A percentile compares a stretch with the other conserved stretches of the same genome.
Conservation (phyloP, 1,140 invertebrate genomes). For the Tribolium madens region DNA sequence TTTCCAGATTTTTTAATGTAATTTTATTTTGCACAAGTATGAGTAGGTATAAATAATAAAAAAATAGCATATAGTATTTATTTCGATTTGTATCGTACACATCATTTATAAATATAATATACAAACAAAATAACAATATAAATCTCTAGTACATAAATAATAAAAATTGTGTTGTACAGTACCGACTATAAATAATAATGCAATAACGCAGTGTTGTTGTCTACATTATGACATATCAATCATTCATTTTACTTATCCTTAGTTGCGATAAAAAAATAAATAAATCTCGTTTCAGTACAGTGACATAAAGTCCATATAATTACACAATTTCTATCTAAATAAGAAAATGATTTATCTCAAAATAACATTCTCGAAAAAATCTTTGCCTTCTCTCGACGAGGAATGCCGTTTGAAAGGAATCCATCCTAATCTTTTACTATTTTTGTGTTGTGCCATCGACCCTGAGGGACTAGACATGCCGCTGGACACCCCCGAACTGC, state of each 20-base stretch:
- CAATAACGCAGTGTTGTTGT: neutral
- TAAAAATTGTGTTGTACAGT: conserved; percentile 35
- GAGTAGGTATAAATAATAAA: too few relatives aligned
- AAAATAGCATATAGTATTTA: conserved; percentile 10
- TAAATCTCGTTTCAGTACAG: conserved; percentile 50
- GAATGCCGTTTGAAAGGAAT: conserved; percentile 75
- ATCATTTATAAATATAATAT: conserved; percentile 40
- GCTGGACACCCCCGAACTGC: conserved; percentile 73
- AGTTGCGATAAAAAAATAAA: conserved; percentile 37
- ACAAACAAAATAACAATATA: conserved; percentile 48
- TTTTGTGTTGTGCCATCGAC: conserved; percentile 72
- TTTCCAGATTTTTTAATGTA: too few relatives aligned
- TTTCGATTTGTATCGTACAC: conserved; percentile 30
- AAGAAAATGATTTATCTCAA: conserved; percentile 65
- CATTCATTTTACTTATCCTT: neutral
- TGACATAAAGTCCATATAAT: conserved; percentile 39
- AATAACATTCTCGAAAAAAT: conserved; percentile 73
- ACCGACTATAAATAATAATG: conserved; percentile 5
- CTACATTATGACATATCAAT: neutral
- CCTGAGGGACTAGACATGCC: conserved; percentile 74
- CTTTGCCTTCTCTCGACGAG: conserved; percentile 69
- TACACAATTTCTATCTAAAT: conserved; percentile 34
- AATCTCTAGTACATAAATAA: conserved; percentile 24
- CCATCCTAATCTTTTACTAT: conserved; percentile 72
- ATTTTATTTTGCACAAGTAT: too few relatives aligned